Evolutionary conservation across 2,113 vertebrate species (phyloP), one percentile per base, ranked within the genome.

Genomic region (Corynorhinus townsendii): DNA sequence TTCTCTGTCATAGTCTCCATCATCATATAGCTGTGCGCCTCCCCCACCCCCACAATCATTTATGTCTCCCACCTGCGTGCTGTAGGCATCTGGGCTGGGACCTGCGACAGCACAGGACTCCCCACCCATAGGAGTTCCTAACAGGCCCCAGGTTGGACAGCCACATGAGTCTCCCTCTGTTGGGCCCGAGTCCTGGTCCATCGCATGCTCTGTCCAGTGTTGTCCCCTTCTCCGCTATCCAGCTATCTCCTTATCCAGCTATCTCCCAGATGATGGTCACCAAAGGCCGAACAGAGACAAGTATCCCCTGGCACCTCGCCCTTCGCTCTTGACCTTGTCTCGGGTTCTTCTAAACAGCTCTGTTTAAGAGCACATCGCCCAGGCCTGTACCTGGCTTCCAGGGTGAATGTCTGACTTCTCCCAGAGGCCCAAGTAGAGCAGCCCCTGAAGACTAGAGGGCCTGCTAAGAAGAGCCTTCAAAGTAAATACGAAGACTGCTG

Each of bases 181-280:
- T 35, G 73, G 28, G 10, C 11, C 8, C 3, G 35, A 89, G n/a
- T 69, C 54, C 73, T 86, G 19, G 7, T 4, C 24, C 62, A 20
- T 7, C 1, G 2, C 3, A 7, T 4, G 12, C 5, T 4, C 9
- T 7, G 0, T 12, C 6, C 12, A 30, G 22, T 7, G 79, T 26
- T 3, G 26, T 30, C 2, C 28, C 16, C 16, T 7, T 47, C 26
- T 14, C 30, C 12, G 22, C n/a, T n/a, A n/a, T n/a, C n/a, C n/a
- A n/a, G n/a, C 47, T 20, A 1, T 15, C 54, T 28, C 54, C 49
- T 56, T 47, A 66, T 19, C 3, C 12, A n/a, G 4, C 6, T 47
- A 26, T 94, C 30, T 33, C 43, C 5, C n/a, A 24, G 38, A 24
- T 52, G 15, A 59, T 7, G 14, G 0, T 28, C 17, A 72, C 1